phyloP scores from a whole-genome alignment of 2,797 vertebrate species.

The Silurus aristotelis region DNA sequence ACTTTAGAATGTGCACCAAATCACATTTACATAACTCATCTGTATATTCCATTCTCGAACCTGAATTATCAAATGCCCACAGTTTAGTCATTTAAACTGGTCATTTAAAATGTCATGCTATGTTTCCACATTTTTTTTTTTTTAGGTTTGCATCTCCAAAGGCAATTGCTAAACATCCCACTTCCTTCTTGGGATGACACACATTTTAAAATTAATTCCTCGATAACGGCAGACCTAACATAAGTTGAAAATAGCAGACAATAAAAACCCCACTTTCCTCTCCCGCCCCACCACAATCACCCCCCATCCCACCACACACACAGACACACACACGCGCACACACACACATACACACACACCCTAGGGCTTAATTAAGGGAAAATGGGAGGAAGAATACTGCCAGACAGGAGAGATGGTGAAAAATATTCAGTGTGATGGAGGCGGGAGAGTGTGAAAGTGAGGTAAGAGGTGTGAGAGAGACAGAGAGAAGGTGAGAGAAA shows the following conservation, averaged over 20 bases:
- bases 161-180: neutral
- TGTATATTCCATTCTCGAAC: constrained; percentile 1
- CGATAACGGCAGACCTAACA: constrained; percentile 15
- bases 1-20: neutral
- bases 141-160: neutral
- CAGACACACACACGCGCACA: neutral
- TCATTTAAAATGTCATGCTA: too few relatives aligned
- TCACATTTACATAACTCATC: neutral
- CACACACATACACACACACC: constrained; percentile 3
- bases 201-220: constrained; percentile 29
- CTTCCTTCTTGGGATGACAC: neutral
- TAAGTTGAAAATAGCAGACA: constrained; percentile 36
- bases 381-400: constrained; percentile 29
- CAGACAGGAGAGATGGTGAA: constrained; percentile 43
- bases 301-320: neutral
- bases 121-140: constrained; percentile 2
- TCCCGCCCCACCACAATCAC: neutral
- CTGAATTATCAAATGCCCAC: neutral
- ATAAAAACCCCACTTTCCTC: constrained; percentile 17
- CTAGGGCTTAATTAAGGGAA: constrained; percentile 50
- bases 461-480: constrained; percentile 38
- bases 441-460: constrained; percentile 41
- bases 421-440: constrained; percentile 48
- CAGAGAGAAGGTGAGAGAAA: constrained; percentile 10
- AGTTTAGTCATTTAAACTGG: neutral